Conservation (phyloP, 2,888 invertebrate genomes). For the Heliconius aoede region DNA sequence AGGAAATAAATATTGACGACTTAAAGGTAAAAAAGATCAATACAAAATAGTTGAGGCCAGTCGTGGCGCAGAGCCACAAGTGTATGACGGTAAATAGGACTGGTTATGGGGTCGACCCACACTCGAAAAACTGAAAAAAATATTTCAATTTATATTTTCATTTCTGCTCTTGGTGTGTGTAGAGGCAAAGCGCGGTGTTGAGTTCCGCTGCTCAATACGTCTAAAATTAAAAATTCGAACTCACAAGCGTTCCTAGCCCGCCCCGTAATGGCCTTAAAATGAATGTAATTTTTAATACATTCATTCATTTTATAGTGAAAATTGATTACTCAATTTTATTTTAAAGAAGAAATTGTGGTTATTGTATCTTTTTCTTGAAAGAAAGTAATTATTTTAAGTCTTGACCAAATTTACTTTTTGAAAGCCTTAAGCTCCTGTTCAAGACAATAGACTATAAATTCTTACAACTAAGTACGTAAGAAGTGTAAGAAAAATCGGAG, state of each 20-base stretch:
- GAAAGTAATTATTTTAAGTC: constrained; percentile 4
- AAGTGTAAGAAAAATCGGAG: background rate
- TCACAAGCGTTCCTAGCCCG: background rate
- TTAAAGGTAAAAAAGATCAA: background rate
- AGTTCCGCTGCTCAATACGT: too few relatives aligned
- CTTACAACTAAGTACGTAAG: background rate
- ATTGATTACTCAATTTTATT: background rate
- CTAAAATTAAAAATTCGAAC: too few relatives aligned
- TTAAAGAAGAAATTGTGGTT: background rate
- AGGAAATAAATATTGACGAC: background rate
- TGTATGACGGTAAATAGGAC: too few relatives aligned
- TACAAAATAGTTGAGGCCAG: too few relatives aligned
- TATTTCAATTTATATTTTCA: too few relatives aligned
- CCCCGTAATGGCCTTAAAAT: background rate
- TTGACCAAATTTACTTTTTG: background rate
- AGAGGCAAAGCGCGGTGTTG: too few relatives aligned
- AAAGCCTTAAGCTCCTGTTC: background rate
- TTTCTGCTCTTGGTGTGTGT: too few relatives aligned
- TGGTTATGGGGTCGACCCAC: too few relatives aligned
- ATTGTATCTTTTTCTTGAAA: background rate
- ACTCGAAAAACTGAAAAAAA: too few relatives aligned
- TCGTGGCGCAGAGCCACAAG: too few relatives aligned
- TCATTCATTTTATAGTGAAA: background rate
- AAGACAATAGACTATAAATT: constrained; percentile 1
- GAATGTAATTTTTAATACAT: background rate